phyloP scores from a whole-genome alignment of 2,113 vertebrate genomes.

The Bothrops jararaca region DNA sequence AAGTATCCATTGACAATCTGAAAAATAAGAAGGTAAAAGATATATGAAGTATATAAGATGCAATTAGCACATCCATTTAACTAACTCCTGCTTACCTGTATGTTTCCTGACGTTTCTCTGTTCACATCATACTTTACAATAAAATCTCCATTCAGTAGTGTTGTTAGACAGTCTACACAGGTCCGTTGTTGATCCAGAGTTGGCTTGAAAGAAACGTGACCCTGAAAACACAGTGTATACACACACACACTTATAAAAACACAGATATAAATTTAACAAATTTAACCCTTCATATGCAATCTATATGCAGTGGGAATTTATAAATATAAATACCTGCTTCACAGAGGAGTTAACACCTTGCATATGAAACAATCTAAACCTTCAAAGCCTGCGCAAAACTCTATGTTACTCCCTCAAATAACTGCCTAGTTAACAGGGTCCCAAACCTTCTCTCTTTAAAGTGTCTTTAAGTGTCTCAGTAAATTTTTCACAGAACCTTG shows the following conservation, averaged over 20 bases:
- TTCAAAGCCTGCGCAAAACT: background rate
- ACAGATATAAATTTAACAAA: background rate
- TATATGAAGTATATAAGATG: background rate
- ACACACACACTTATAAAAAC: background rate
- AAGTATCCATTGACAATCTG: constrained; percentile 85
- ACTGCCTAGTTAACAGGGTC: background rate
- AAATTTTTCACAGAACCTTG: background rate
- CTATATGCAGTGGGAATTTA: background rate
- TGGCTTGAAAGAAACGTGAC: constrained; percentile 76
- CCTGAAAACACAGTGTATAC: constrained; percentile 58
- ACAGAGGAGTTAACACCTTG: background rate
- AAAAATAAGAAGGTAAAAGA: constrained; percentile 25
- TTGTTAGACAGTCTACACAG: constrained; percentile 67
- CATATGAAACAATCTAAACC: background rate
- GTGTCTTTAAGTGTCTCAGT: background rate
- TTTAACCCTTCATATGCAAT: no score
- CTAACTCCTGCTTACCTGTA: constrained; percentile 64
- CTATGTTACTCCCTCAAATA: background rate
- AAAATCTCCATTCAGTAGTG: constrained; percentile 75
- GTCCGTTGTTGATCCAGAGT: constrained; percentile 73
- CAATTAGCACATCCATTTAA: background rate
- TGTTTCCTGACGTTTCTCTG: constrained; percentile 63
- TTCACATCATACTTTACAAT: constrained; percentile 75
- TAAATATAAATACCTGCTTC: background rate
- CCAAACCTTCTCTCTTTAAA: background rate